phyloP scores from a whole-genome alignment of 2,113 vertebrate genomes.

The Gavia stellata region DNA sequence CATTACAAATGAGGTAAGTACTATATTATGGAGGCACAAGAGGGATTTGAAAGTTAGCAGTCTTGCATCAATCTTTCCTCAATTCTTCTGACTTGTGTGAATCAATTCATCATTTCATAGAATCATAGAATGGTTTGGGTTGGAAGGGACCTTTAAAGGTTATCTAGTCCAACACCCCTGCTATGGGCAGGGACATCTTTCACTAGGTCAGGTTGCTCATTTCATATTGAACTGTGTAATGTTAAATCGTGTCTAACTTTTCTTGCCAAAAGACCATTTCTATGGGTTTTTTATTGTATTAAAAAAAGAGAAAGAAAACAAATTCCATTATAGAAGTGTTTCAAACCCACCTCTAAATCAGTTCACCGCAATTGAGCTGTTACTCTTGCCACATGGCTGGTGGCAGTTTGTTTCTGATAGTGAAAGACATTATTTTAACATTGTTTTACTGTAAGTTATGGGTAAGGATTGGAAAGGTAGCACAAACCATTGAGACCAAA shows the following conservation, averaged over 20 bases:
- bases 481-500: not conserved
- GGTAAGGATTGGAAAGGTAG: not conserved
- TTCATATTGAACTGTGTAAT: not conserved
- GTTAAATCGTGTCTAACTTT: not conserved
- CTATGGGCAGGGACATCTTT: not conserved
- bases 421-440: not conserved
- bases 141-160: not conserved
- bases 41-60: not conserved
- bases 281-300: rapidly evolving
- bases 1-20: constrained; percentile 94
- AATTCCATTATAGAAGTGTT: not conserved
- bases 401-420: not conserved
- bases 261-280: not conserved
- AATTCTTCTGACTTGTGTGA: not conserved
- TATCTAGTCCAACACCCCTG: not conserved
- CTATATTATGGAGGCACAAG: not conserved
- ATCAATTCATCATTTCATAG: not conserved
- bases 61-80: not conserved
- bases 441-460: not conserved
- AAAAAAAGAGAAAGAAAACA: not conserved
- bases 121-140: not conserved
- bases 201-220: not conserved
- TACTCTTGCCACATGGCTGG: not conserved
- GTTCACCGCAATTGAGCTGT: not conserved
- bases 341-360: not conserved